These are phyloP conservation scores for Deroptyus accipitrinus DNA, from an alignment of 2,113 vertebrate species.

Conservation along the genomic window DNA sequence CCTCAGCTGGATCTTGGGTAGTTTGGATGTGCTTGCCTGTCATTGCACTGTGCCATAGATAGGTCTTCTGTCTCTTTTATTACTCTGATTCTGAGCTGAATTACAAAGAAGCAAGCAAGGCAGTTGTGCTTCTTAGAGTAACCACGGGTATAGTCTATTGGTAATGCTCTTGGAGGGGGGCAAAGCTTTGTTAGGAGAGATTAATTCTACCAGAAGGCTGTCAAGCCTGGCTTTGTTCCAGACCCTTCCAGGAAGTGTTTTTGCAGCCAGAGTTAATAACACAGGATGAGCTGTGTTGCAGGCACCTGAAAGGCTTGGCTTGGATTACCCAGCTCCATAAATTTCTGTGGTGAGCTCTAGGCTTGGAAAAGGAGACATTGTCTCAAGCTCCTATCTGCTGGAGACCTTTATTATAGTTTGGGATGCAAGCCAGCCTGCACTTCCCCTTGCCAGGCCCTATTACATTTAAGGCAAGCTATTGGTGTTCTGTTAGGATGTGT, in stretches of 20 bases:
- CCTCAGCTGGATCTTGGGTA: neutral
- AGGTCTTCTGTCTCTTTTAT: neutral
- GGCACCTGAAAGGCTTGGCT: neutral
- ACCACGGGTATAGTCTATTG: neutral
- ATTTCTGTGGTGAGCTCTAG: neutral
- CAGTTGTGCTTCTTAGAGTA: neutral
- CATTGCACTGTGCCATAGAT: neutral
- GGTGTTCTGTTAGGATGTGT: neutral
- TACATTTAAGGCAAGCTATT: neutral
- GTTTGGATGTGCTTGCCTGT: neutral
- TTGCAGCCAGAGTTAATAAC: neutral
- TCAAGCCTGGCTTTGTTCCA: neutral
- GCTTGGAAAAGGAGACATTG: neutral
- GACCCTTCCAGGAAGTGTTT: neutral
- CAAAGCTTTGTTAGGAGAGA: neutral
- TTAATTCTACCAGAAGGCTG: neutral
- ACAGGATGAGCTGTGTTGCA: neutral
- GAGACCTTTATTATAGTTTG: neutral
- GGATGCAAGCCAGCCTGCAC: neutral
- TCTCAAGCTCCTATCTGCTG: neutral
- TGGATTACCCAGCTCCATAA: neutral
- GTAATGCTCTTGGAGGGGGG: neutral
- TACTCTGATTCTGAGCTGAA: neutral
- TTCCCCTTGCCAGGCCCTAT: neutral
- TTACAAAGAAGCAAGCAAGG: neutral